Conservation (phyloP, 92 coral and sea anemone species). For the Paragorgia papillata region DNA sequence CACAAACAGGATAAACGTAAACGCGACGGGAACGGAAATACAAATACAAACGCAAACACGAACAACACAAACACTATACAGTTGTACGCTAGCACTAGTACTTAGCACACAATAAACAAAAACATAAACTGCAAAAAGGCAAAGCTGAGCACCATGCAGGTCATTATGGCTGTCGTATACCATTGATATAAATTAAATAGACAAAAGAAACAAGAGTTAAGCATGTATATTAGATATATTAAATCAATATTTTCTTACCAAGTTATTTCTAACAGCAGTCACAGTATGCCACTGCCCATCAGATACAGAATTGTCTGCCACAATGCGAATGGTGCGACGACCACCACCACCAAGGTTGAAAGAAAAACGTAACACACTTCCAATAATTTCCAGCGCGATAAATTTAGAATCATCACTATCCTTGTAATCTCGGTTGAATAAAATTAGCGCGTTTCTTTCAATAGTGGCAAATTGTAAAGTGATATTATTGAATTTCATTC, state of each 20-base stretch:
- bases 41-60: no score
- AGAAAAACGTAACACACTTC: constrained; percentile 76
- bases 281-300: constrained; percentile 95
- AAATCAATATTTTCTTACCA: constrained; percentile 59
- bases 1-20: no score
- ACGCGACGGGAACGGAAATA: no score
- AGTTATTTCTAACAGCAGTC: constrained; percentile 68
- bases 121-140: no score
- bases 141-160: no score
- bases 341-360: constrained; percentile 89
- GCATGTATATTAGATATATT: no score
- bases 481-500: constrained; percentile 68
- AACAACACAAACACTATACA: no score
- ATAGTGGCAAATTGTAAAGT: constrained; percentile 80
- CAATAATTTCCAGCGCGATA: constrained; percentile 76
- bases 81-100: no score
- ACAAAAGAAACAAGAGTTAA: no score
- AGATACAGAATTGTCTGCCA: constrained; percentile 57
- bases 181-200: no score
- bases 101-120: no score
- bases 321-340: constrained; percentile 56
- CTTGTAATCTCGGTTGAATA: constrained; percentile 71
- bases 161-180: no score
- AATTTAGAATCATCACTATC: constrained; percentile 65
- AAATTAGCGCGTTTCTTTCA: constrained; percentile 62